Conservation (phyloP, 2,113 vertebrate genomes). For the Hippocampus abdominalis region DNA sequence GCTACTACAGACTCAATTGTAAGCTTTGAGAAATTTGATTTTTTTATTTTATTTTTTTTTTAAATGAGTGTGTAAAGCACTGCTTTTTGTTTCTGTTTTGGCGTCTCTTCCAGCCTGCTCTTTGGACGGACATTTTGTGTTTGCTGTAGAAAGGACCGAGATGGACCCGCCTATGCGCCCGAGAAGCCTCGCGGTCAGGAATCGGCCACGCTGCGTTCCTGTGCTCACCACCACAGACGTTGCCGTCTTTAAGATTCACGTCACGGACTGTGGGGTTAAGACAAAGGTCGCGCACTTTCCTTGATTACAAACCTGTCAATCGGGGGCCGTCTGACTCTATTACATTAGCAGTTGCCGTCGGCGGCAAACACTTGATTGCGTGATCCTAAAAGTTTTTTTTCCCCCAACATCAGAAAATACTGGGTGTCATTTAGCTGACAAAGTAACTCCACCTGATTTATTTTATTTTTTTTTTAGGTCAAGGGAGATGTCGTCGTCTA, state of each 20-base stretch:
- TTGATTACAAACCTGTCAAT: neutral
- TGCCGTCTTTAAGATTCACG: constrained; percentile 60
- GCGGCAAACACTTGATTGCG: neutral
- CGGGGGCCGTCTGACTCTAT: neutral
- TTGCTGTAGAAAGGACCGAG: constrained; percentile 51
- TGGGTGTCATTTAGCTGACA: neutral
- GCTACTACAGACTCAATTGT: constrained; percentile 65
- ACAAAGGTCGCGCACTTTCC: constrained; percentile 36
- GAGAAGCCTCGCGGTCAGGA: constrained; percentile 46
- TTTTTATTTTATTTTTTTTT: neutral
- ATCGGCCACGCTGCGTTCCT: constrained; percentile 53
- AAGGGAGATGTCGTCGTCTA: constrained; percentile 45
- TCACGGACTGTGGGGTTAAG: constrained; percentile 57
- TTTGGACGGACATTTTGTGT: constrained; percentile 67
- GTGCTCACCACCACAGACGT: constrained; percentile 34
- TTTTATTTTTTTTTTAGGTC: too few relatives aligned
- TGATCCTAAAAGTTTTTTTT: too few relatives aligned
- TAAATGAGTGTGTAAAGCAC: neutral
- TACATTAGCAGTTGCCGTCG: neutral
- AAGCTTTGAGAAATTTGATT: neutral
- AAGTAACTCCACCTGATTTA: neutral
- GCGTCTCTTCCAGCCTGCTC: constrained; percentile 54
- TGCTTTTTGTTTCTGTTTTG: neutral
- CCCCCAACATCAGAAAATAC: too few relatives aligned
- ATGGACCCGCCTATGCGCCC: constrained; percentile 25